These are phyloP conservation scores for Aphrophora alni DNA, from an alignment of 2,888 invertebrate genomes.

Conservation along the genomic window DNA sequence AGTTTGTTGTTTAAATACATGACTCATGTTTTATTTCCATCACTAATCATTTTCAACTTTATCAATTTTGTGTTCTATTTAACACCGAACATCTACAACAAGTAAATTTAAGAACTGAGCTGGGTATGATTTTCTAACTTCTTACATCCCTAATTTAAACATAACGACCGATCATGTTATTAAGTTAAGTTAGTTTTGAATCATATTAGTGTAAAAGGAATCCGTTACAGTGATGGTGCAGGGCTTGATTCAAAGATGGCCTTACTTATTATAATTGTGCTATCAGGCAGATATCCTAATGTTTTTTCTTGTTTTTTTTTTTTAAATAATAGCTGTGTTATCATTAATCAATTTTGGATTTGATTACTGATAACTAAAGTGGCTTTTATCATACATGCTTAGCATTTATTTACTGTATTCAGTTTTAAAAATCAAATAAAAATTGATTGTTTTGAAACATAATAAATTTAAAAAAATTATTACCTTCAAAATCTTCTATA, in stretches of 20 bases:
- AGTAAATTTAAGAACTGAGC: too few relatives aligned
- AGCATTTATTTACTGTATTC: slow-evolving; percentile 2
- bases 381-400: background rate
- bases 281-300: background rate
- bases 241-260: slow-evolving; percentile 2
- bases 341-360: background rate
- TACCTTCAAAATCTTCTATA: background rate
- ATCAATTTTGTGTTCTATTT: too few relatives aligned
- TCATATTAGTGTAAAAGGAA: background rate
- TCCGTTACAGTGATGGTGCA: background rate
- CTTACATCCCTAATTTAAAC: too few relatives aligned
- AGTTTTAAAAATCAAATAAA: background rate
- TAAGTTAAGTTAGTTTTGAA: background rate
- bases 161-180: too few relatives aligned
- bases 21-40: too few relatives aligned
- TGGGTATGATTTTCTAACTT: too few relatives aligned
- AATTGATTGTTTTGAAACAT: background rate
- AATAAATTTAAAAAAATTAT: background rate
- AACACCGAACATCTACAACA: too few relatives aligned
- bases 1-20: too few relatives aligned
- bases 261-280: background rate
- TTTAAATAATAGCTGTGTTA: background rate
- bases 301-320: too few relatives aligned
- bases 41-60: too few relatives aligned
- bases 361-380: background rate